phyloP scores from a whole-genome alignment of 1,140 invertebrate species.

The Ctenoplectra terminalis region DNA sequence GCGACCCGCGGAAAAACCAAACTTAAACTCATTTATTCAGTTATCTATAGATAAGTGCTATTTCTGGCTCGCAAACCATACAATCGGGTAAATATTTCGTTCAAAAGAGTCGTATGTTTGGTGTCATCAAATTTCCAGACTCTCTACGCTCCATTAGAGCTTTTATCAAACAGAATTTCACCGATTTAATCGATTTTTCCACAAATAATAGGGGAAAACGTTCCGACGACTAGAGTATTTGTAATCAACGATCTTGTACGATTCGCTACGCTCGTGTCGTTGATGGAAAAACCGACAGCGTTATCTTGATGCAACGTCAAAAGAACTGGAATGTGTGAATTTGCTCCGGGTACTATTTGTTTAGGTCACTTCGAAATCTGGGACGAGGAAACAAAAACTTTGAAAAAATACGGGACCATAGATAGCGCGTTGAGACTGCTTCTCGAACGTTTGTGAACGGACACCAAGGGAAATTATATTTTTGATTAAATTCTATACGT shows the following conservation, averaged over 20 bases:
- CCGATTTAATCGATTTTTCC: too few species aligned
- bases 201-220: background rate
- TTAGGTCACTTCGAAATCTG: slow-evolving; percentile 31
- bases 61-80: background rate
- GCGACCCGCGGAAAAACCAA: slow-evolving; percentile 13
- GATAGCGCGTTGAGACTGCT: background rate
- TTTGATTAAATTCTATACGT: slow-evolving; percentile 37
- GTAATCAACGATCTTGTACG: background rate
- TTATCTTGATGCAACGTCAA: background rate
- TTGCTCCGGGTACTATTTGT: slow-evolving; percentile 28
- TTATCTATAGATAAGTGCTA: background rate
- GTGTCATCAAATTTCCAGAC: too few species aligned
- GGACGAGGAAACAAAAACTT: background rate
- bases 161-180: too few species aligned
- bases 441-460: background rate
- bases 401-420: background rate
- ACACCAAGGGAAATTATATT: slow-evolving; percentile 31
- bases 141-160: too few species aligned
- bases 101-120: too few species aligned
- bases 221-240: background rate
- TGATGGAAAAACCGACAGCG: background rate
- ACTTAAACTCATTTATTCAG: background rate
- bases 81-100: background rate
- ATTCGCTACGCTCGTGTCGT: accelerated
- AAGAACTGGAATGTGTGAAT: background rate